A percentile compares a stretch with the other conserved stretches of the same genome.
These are phyloP conservation scores for Fistularia commersonii DNA, from an alignment of 2,797 vertebrate species.

Conservation along the genomic window DNA sequence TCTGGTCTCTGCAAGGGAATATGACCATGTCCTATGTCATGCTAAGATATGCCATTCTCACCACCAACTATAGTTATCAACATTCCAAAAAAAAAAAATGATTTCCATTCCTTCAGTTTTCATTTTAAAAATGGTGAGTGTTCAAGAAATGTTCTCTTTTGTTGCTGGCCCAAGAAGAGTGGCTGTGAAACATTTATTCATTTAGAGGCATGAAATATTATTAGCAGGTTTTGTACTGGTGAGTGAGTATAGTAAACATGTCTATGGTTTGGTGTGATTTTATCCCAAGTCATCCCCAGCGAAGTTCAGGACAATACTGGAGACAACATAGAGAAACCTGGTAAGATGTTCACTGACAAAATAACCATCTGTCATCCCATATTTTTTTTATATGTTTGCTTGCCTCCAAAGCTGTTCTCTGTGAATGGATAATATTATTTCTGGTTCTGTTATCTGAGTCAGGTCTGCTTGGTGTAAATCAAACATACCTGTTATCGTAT, in stretches of 20 bases:
- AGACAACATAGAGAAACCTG: slow-evolving; percentile 79
- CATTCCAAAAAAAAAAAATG: no score
- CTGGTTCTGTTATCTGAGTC: no score
- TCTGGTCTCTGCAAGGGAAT: no score
- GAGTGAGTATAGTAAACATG: slow-evolving; percentile 41
- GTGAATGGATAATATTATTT: slow-evolving; percentile 4
- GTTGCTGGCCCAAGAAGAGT: no score
- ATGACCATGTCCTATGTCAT: no score
- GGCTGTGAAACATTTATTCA: no score
- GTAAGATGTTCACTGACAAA: slow-evolving; percentile 63
- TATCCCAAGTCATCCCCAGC: slow-evolving; percentile 79
- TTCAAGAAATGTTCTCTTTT: no score
- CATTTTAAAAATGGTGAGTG: no score
- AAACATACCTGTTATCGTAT: slow-evolving; percentile 16
- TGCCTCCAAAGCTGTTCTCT: slow-evolving; percentile 33
- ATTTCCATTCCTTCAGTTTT: no score
- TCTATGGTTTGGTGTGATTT: slow-evolving; percentile 76
- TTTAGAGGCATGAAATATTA: neutral
- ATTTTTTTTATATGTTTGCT: slow-evolving; percentile 45
- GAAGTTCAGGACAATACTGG: slow-evolving; percentile 79
- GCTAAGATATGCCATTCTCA: no score
- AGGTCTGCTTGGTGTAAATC: slow-evolving; percentile 1
- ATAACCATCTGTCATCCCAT: slow-evolving; percentile 52
- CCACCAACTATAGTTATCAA: no score
- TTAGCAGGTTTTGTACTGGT: slow-evolving; percentile 21